phyloP scores from a whole-genome alignment of 2,888 invertebrate species.

The Agonopterix heracliana region DNA sequence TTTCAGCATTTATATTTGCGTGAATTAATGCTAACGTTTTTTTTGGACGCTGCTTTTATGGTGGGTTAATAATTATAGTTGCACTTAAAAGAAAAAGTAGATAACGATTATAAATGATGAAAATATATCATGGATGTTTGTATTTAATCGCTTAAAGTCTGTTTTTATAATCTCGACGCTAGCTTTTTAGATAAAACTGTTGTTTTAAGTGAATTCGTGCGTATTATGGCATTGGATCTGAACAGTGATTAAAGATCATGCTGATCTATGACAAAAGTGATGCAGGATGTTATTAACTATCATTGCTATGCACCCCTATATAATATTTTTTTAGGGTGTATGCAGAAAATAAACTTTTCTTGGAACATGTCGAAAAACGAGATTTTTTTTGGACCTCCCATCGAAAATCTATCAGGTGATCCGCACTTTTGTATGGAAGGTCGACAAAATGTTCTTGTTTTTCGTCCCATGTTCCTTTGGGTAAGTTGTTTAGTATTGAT shows the following conservation, averaged over 20 bases:
- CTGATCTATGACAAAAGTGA: no score
- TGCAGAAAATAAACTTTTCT: no score
- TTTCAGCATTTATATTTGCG: conserved; percentile 10
- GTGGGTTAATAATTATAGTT: conserved; percentile 61
- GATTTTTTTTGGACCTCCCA: no score
- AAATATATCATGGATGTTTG: conserved; percentile 13
- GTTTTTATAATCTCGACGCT: conserved; percentile 33
- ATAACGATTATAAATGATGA: conserved; percentile 78
- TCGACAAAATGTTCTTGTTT: conserved; percentile 12
- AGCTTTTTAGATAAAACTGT: conserved; percentile 38
- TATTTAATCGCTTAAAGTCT: conserved; percentile 23
- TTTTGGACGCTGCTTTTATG: conserved; percentile 73
- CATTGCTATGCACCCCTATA: no score
- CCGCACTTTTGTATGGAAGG: background rate
- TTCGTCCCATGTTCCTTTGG: background rate
- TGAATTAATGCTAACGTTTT: conserved; percentile 32
- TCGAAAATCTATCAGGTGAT: no score
- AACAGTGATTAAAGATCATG: background rate
- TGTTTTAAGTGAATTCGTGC: conserved; percentile 4
- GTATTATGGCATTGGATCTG: no score
- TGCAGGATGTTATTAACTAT: no score
- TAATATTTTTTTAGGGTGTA: no score
- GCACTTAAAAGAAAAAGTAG: conserved; percentile 77
- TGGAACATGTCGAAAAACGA: no score
- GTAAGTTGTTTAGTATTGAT: background rate